phyloP scores from a whole-genome alignment of 2,888 invertebrate genomes.

The Drosophila rubida region DNA sequence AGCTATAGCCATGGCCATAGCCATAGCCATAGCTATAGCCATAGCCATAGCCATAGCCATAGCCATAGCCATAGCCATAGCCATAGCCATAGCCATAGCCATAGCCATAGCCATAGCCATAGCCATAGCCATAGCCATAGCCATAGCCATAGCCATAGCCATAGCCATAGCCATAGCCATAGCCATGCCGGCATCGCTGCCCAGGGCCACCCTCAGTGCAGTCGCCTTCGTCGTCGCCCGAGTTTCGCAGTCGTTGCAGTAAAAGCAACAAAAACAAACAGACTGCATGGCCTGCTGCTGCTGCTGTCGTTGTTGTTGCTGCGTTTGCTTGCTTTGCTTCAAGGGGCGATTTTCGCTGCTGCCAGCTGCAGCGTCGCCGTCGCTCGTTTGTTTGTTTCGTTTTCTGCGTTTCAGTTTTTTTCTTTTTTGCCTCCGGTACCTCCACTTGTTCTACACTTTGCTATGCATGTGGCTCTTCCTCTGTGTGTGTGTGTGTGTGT shows the following conservation, averaged over 20 bases:
- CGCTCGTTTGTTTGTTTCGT: conserved; percentile 60
- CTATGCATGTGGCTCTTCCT: conserved; percentile 44
- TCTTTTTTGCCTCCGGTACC: conserved; percentile 51
- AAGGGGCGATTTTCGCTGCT: conserved; percentile 77
- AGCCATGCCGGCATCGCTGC: conserved; percentile 52
- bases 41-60: background rate
- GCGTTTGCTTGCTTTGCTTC: conserved; percentile 50
- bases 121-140: background rate
- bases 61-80: conserved; percentile 9
- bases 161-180: conserved; percentile 9
- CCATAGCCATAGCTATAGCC: background rate
- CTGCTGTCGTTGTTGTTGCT: conserved; percentile 47
- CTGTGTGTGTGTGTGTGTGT: conserved; percentile 29
- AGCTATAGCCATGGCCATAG: background rate
- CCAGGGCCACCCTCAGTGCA: conserved; percentile 63
- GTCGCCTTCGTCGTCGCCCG: conserved; percentile 43
- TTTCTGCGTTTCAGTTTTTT: conserved; percentile 63
- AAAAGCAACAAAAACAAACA: conserved; percentile 46
- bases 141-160: conserved; percentile 11
- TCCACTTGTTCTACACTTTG: conserved; percentile 47
- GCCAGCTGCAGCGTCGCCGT: conserved; percentile 39
- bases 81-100: conserved; percentile 10
- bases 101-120: no score
- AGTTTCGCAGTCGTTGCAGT: conserved; percentile 62
- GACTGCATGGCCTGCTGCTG: conserved; percentile 50